Base-by-base conservation (phyloP, 2,797 vertebrate species). In the Pipistrellus kuhlii region DNA sequence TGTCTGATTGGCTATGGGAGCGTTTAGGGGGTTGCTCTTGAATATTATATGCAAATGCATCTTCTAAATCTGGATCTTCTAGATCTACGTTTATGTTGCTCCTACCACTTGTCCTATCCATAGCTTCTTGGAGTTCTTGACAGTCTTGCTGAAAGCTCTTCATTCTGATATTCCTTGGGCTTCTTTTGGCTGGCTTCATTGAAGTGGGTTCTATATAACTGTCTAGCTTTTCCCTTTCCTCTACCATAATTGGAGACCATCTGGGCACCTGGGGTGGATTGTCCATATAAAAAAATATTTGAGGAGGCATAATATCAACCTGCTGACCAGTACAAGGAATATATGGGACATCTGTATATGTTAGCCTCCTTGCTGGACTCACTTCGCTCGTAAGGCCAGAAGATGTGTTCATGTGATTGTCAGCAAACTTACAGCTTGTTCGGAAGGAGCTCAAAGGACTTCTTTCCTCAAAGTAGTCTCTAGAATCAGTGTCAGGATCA, bases 1-100 rank as follows among this genome's bases (percentile, higher is more conserved):
- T 98, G 72, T 99, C 99, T 0, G 98, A 99, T 94, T 99, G 99
- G 97, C 99, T 99, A 75, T 98, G 98, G 0, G 98, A 98, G 0
- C 98, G 97, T 85, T 98, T 99, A 35, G 99, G 99, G 44, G 98
- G 92, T 93, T 95, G 98, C 25, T 98, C 98, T 93, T 97, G 97
- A 38, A 95, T 80, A 44, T 96, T 71, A 0, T 48, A 97, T 44
- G 96, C 66, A 0, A 98, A 98, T 64, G 88, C 94, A 30, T 71
- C 85, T 88, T 96, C 97, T 90, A 92, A 81, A 0, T 73, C 9
- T 41, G 76, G 44, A 44, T 94, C 91, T 14, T 97, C 95, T 12
- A 86, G 55, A 59, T 76, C 12, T 13, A 89, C 3, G 14, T 48
- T 86, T 18, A 94, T 41, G 30, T 14, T n/a, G 0, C 71, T 94